A percentile compares a stretch with the other conserved stretches of the same genome.
These are phyloP conservation scores for Lagria hirta DNA, from an alignment of 2,888 invertebrate species.

Conservation along the genomic window DNA sequence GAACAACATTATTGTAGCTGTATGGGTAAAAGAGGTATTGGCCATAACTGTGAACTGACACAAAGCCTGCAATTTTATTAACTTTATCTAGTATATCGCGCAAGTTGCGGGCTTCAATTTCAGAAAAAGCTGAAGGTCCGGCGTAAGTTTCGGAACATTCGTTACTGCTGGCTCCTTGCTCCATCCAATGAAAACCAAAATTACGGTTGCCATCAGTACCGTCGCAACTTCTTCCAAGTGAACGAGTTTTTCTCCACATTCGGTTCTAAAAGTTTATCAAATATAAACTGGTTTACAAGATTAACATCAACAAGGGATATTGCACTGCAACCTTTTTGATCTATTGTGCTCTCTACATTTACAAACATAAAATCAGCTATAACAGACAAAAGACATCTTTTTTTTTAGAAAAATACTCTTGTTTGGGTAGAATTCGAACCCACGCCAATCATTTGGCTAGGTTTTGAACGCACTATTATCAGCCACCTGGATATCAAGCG, in stretches of 20 bases:
- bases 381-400: too few relatives aligned
- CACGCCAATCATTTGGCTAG: too few relatives aligned
- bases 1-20: constrained; percentile 62
- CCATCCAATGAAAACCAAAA: constrained; percentile 64
- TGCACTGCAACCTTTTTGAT: too few relatives aligned
- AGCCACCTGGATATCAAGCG: too few relatives aligned
- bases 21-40: constrained; percentile 69
- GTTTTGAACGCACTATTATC: too few relatives aligned
- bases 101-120: constrained; percentile 61
- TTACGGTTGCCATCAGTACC: constrained; percentile 40
- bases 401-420: too few relatives aligned
- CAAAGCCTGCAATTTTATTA: constrained; percentile 61
- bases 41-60: constrained; percentile 78
- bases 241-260: constrained; percentile 42
- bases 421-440: too few relatives aligned
- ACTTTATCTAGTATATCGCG: constrained; percentile 58
- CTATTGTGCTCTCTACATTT: too few relatives aligned
- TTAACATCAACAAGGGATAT: too few relatives aligned
- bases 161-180: constrained; percentile 41
- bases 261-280: constrained; percentile 34
- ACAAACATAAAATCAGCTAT: too few relatives aligned
- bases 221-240: constrained; percentile 24
- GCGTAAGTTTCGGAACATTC: constrained; percentile 55
- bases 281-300: too few relatives aligned
- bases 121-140: constrained; percentile 55